Evolutionary conservation across 2,797 vertebrate species (phyloP), one percentile per base, ranked within the genome.

Genomic region (Rhinatrema bivittatum): DNA sequence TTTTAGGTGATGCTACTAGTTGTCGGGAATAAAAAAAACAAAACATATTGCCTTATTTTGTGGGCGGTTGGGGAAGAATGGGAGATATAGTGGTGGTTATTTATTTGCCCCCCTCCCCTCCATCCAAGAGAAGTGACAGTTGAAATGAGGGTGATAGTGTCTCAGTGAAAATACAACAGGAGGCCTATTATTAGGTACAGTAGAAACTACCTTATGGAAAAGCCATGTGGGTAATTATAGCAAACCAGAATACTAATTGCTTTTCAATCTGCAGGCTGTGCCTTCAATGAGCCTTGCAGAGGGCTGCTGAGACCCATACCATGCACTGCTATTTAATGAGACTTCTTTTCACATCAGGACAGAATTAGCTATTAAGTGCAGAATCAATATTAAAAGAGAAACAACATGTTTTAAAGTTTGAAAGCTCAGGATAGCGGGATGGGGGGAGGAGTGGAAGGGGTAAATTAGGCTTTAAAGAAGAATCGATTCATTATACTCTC

Each of bases 161-260:
- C n/a, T n/a, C n/a, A n/a, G n/a, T n/a, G n/a, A n/a, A n/a, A n/a
- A n/a, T n/a, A n/a, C n/a, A n/a, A n/a, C n/a, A 74, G 69, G 53
- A 72, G 74, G 70, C 64, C 53, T 79, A 62, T 80, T 76, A 83
- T 74, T 81, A 72, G 68, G 50, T 74, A 50, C 66, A 72, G 76
- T 70, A 39, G 71, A 79, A 74, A 57, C 43, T 50, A 38, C 48
- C 48, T 68, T 67, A 72, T 57, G 50, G 59, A 70, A 53, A 59
- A 78, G 64, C 49, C 60, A 68, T 72, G 74, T 52, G 68, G 68
- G 39, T 75, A 85, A 86, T 85, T 85, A 85, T 81, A 65, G 62
- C 60, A 68, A 72, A 56, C 53, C 56, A 65, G 62, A 78, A 72
- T 76, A 70, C 70, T 85, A 83, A 86, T 78, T 85, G 78, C 68